Evolutionary conservation across 1,140 invertebrate genomes (phyloP), one percentile per base, ranked within the genome.

Genomic region (Pectinophora gossypiella): DNA sequence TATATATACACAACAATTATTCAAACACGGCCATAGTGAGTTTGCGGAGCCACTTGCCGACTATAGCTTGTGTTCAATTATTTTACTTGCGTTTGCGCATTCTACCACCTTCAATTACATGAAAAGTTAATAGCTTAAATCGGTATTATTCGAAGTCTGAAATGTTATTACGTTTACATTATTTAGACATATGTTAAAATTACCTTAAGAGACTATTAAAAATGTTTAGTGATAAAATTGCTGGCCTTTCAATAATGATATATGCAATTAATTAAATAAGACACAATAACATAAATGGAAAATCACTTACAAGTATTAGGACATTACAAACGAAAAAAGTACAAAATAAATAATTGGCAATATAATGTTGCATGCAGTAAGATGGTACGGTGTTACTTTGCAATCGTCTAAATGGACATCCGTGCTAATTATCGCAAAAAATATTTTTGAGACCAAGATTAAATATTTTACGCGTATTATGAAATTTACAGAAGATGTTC

Each of bases 1-100:
- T 61, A 64, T 62, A 66, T 72, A 72, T 66, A 69, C 54, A 72
- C 50, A 65, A 66, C 50, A 66, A 59, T 52, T 58, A 54, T 49
- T 53, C 23, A 51, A 57, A 49, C 21, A 38, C 27, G 43, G 57
- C 32, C 20, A 19, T 42, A 44, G 19, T 38, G 10, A 20, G 47
- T 19, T n/a, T 23, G n/a, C 27, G 27, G 9, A 32, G 27, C 27
- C 27, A n/a, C 27, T 32, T 32, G 16, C 19, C 5, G 16, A 55
- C 27, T 49, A 35, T 49, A 35, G 19, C 43, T 48, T 32, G 9
- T 51, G 22, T 23, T 47, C n/a, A 22, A 12, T 38, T 21, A 36
- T 35, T 4, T 45, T 12, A 32, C 21, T 45, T 18, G 19, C 19
- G 16, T 36, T n/a, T n/a, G n/a, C 15, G 15, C 21, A 19, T 44